Conservation (phyloP, 2,888 invertebrate species). For the Sphaerophoria rueppellii region DNA sequence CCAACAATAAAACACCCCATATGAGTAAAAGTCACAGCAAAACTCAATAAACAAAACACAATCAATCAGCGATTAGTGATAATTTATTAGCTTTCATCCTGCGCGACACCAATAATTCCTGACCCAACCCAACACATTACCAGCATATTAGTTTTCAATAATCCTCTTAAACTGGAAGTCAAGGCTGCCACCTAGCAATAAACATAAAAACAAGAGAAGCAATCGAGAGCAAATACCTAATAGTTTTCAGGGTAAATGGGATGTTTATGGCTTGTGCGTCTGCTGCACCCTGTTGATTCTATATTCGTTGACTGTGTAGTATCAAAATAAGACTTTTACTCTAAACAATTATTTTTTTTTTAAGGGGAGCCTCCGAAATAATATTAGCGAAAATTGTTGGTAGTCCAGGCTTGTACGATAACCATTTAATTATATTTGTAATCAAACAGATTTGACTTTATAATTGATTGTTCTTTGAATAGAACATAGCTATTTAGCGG, state of each 20-base stretch:
- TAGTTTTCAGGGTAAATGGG: background rate
- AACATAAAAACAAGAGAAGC: background rate
- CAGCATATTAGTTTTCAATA: background rate
- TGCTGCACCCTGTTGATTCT: conserved; percentile 16
- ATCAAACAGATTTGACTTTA: no score
- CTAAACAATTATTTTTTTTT: background rate
- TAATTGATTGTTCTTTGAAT: no score
- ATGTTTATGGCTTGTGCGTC: background rate
- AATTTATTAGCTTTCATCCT: conserved; percentile 1
- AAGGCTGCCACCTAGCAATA: background rate
- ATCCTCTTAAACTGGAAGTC: background rate
- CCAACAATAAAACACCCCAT: background rate
- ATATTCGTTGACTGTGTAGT: conserved; percentile 21
- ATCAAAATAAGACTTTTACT: conserved; percentile 19
- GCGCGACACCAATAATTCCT: background rate
- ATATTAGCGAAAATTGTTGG: no score
- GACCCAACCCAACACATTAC: background rate
- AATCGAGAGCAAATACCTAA: conserved; percentile 23
- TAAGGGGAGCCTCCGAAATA: no score
- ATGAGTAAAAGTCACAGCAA: background rate
- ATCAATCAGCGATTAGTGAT: conserved; percentile 31
- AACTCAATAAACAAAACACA: conserved; percentile 19
- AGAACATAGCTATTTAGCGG: no score
- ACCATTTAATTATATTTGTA: no score
- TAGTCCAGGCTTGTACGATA: no score